These are phyloP conservation scores for Drosophila infuscata DNA, from an alignment of 2,888 invertebrate genomes.

Conservation along the genomic window DNA sequence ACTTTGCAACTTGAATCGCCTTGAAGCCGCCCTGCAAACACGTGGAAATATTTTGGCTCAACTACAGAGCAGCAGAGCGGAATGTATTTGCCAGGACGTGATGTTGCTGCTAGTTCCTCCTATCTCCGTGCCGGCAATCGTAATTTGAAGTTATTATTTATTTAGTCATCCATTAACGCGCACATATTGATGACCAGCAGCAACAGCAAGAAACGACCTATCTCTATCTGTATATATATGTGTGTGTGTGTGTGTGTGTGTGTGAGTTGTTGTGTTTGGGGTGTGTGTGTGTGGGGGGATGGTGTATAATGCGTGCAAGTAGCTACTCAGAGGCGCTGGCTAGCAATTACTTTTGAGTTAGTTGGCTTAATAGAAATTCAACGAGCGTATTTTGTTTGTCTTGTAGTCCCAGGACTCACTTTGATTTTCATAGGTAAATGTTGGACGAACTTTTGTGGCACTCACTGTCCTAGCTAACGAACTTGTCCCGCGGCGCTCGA, in stretches of 20 bases:
- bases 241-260: neutral
- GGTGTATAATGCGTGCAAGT: conserved; percentile 51
- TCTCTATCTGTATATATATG: neutral
- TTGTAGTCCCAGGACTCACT: conserved; percentile 67
- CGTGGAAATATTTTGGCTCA: conserved; percentile 75
- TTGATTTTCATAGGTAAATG: conserved; percentile 80
- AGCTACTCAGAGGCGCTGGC: conserved; percentile 48
- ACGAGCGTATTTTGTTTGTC: conserved; percentile 75
- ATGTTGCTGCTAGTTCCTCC: conserved; percentile 34
- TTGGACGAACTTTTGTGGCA: conserved; percentile 48
- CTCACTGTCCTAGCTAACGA: conserved; percentile 50
- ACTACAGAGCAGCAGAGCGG: conserved; percentile 67
- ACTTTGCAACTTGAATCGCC: conserved; percentile 38
- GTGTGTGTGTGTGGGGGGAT: neutral
- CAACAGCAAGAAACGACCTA: conserved; percentile 13
- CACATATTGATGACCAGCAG: conserved; percentile 73
- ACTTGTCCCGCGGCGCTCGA: conserved; percentile 61
- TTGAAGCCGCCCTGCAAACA: conserved; percentile 51
- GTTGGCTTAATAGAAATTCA: conserved; percentile 77
- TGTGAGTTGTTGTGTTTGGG: neutral
- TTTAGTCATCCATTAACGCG: conserved; percentile 80
- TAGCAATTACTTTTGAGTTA: conserved; percentile 78
- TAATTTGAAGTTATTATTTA: conserved; percentile 81
- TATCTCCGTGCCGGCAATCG: conserved; percentile 58
- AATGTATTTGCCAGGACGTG: conserved; percentile 76